phyloP scores from a whole-genome alignment of 35 echinoderm and acorn worm species.

The Heliocidaris tuberculata region DNA sequence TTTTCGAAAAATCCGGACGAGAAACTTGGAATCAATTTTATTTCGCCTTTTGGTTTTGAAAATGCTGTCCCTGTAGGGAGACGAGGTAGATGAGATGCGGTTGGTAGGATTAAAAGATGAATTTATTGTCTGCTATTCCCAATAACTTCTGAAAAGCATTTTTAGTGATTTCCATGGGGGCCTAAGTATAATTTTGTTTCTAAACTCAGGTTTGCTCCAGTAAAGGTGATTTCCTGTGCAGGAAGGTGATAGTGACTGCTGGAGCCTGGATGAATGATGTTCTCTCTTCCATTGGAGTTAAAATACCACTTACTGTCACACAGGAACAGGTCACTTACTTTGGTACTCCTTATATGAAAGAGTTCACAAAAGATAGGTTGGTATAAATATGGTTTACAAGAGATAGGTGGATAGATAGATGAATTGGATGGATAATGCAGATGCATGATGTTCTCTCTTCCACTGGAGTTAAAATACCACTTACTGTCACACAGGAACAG shows the following conservation, averaged over 20 bases:
- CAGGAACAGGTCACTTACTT: conserved; percentile 91
- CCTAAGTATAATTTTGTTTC: too few relatives aligned
- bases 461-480: conserved; percentile 52
- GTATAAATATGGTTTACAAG: not conserved
- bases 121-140: too few relatives aligned
- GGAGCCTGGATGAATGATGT: conserved; percentile 89
- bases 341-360: conserved; percentile 76
- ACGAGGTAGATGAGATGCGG: too few relatives aligned
- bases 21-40: too few relatives aligned
- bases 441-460: too few relatives aligned
- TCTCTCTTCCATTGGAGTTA: conserved; percentile 73
- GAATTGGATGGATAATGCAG: not conserved
- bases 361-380: conserved; percentile 81
- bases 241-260: conserved; percentile 68
- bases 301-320: conserved; percentile 86
- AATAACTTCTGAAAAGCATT: too few relatives aligned
- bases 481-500: conserved; percentile 93
- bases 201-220: conserved; percentile 61
- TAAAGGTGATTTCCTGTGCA: conserved; percentile 67
- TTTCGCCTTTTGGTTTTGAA: too few relatives aligned
- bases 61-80: too few relatives aligned
- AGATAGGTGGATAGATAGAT: not conserved
- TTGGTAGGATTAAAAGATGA: too few relatives aligned
- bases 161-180: too few relatives aligned
- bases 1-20: too few relatives aligned